Conservation (phyloP, 2,888 invertebrate genomes). For the Pedicia rivosa region DNA sequence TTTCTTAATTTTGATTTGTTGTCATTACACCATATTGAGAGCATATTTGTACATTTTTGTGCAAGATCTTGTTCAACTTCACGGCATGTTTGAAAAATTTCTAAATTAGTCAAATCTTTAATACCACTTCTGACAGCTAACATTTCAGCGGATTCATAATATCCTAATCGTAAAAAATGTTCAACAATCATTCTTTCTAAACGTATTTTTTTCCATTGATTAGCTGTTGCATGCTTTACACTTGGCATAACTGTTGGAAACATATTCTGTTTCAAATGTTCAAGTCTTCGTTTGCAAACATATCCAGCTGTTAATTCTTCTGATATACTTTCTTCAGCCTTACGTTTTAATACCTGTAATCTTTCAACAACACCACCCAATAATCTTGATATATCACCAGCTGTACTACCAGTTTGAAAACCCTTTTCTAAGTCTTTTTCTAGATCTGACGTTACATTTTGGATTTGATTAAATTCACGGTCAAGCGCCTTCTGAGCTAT, state of each 20-base stretch:
- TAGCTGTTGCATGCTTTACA: conserved; percentile 24
- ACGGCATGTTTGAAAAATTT: conserved; percentile 43
- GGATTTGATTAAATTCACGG: conserved; percentile 80
- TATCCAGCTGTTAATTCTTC: conserved; percentile 84
- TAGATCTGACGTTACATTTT: conserved; percentile 60
- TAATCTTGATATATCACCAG: conserved; percentile 60
- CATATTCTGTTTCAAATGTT: conserved; percentile 53
- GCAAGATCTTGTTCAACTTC: conserved; percentile 77
- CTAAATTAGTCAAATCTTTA: conserved; percentile 72
- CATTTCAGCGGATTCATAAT: conserved; percentile 84
- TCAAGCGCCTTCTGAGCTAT: conserved; percentile 89
- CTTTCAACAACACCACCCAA: conserved; percentile 83
- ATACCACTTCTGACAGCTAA: conserved; percentile 67
- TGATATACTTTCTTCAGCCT: conserved; percentile 84
- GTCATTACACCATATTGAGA: conserved; percentile 91
- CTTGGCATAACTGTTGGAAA: conserved; percentile 17
- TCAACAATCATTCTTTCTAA: conserved; percentile 94
- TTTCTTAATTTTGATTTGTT: conserved; percentile 90
- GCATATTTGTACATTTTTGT: conserved; percentile 69
- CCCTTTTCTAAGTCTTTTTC: conserved; percentile 50
- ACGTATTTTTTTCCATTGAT: conserved; percentile 38
- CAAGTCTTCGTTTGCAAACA: conserved; percentile 81
- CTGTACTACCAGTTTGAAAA: conserved; percentile 18
- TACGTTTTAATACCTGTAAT: conserved; percentile 76
- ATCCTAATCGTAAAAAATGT: conserved; percentile 86